Evolutionary conservation across 2,113 vertebrate species (phyloP).

Genomic region (Pangasianodon hypophthalmus): DNA sequence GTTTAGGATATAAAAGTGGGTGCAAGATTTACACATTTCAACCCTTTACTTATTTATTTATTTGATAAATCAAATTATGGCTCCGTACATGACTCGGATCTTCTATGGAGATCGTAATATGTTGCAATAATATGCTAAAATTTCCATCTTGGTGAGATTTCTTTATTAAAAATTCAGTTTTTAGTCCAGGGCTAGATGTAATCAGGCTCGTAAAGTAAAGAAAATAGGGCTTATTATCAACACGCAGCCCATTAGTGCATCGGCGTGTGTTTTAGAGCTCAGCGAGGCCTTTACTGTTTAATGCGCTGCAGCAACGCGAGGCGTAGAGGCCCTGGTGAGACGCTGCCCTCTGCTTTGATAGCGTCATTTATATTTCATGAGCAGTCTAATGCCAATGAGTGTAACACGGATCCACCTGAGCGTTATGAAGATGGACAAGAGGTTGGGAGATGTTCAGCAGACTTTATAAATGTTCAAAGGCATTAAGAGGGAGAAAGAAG

Average conservation of each 20-base stretch:
- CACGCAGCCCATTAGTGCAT: conserved; percentile 34
- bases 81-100: too few species aligned
- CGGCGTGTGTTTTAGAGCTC: conserved; percentile 19
- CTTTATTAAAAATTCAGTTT: conserved; percentile 13
- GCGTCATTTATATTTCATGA: conserved; percentile 77
- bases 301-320: conserved; percentile 56
- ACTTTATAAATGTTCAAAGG: conserved; percentile 68
- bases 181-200: background rate
- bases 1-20: background rate
- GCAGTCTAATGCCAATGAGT: conserved; percentile 74
- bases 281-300: conserved; percentile 47
- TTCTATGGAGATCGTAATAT: background rate
- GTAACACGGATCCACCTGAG: conserved; percentile 68
- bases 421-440: conserved; percentile 64
- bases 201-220: conserved; percentile 8
- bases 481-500: conserved; percentile 29
- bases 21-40: background rate
- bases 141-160: background rate
- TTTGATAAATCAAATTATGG: background rate
- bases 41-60: background rate
- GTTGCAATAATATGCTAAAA: background rate
- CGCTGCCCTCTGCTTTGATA: conserved; percentile 69
- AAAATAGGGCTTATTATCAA: conserved; percentile 26
- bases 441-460: conserved; percentile 72
- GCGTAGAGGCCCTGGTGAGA: conserved; percentile 61